phyloP scores from a whole-genome alignment of 2,113 vertebrate genomes.

The Agapornis roseicollis region DNA sequence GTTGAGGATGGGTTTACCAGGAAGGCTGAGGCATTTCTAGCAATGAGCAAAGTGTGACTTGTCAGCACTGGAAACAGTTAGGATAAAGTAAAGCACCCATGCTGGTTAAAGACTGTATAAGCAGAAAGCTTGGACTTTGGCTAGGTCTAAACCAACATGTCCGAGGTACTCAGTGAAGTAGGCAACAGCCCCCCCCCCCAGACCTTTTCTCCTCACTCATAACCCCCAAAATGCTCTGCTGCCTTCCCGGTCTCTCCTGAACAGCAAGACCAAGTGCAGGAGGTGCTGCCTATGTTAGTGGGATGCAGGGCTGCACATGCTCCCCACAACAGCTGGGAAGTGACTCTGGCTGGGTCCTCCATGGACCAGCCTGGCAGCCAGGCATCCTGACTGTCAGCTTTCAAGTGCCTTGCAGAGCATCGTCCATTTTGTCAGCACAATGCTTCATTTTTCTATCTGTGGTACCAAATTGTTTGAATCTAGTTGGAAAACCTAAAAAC shows the following conservation, averaged over 20 bases:
- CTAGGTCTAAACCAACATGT: neutral
- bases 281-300: fast-evolving
- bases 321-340: neutral
- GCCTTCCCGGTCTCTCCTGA: neutral
- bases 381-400: neutral
- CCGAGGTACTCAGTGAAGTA: neutral
- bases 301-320: too few relatives aligned
- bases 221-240: neutral
- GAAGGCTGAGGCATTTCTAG: neutral
- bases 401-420: fast-evolving
- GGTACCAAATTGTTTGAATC: neutral
- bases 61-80: neutral
- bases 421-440: neutral
- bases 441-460: neutral
- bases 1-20: neutral
- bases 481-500: neutral
- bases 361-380: neutral
- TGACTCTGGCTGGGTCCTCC: neutral
- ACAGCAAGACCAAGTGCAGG: neutral
- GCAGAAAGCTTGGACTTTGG: neutral
- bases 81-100: neutral
- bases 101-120: neutral
- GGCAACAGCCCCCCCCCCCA: neutral
- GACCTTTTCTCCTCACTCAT: neutral
- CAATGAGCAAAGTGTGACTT: neutral